These are phyloP conservation scores for Cottus gobio DNA, from an alignment of 2,113 vertebrate species.

Conservation along the genomic window DNA sequence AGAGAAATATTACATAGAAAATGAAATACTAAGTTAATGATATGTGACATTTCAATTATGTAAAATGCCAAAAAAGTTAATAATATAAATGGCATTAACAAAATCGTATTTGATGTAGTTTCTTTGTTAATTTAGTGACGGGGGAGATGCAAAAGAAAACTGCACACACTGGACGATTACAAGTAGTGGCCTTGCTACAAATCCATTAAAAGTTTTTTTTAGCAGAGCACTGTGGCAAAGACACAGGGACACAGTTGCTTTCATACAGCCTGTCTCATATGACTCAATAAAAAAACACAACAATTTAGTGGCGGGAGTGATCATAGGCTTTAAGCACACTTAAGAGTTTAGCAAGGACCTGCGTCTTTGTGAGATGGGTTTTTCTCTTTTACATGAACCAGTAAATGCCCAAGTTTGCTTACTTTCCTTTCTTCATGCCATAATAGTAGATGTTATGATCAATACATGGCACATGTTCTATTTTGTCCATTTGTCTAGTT, in stretches of 20 bases:
- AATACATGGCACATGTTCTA: too few relatives aligned
- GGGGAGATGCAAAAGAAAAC: not conserved
- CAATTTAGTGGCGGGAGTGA: not conserved
- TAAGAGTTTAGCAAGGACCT: not conserved
- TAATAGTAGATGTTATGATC: not conserved
- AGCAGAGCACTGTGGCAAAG: not conserved
- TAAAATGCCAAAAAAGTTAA: conserved; percentile 56
- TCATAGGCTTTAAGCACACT: not conserved
- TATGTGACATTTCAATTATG: conserved; percentile 61
- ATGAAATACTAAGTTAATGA: conserved; percentile 49
- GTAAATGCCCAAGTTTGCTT: not conserved
- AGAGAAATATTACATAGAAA: conserved; percentile 58
- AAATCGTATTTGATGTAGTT: conserved; percentile 29
- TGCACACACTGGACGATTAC: not conserved
- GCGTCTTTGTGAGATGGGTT: not conserved
- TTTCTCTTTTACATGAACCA: not conserved
- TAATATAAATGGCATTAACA: conserved; percentile 38
- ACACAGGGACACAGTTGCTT: not conserved
- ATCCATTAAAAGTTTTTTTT: conserved; percentile 1
- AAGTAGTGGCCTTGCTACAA: not conserved
- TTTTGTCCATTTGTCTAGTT: too few relatives aligned
- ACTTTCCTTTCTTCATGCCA: not conserved
- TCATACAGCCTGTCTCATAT: not conserved
- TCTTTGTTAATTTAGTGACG: not conserved
- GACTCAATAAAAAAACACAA: conserved; percentile 16